These are phyloP conservation scores for Trichomalopsis sarcophagae DNA, from an alignment of 1,140 invertebrate genomes.

Conservation along the genomic window DNA sequence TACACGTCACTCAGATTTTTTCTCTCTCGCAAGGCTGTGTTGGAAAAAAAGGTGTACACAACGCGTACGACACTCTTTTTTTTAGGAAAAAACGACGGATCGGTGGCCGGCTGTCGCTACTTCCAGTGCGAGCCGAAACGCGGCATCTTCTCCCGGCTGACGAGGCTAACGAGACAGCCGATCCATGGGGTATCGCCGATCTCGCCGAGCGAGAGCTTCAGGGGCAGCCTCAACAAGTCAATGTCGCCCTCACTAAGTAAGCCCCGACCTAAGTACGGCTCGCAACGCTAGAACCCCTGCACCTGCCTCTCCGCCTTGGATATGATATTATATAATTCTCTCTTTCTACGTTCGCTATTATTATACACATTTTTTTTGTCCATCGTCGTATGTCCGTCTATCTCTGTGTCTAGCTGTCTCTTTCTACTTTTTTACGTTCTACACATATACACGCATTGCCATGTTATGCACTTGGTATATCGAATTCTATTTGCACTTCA, in stretches of 20 bases:
- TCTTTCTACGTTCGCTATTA: too few species aligned
- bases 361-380: neutral
- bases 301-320: neutral
- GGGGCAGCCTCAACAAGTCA: constrained; percentile 64
- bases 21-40: neutral
- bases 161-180: constrained; percentile 87
- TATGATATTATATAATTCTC: neutral
- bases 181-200: constrained; percentile 72
- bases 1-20: neutral
- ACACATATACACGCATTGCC: neutral
- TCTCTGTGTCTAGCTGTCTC: neutral
- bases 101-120: constrained; percentile 92
- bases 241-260: constrained; percentile 72
- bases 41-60: neutral
- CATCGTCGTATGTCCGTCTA: neutral
- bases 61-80: neutral
- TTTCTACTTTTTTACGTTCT: neutral
- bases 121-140: constrained; percentile 96
- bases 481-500: too few species aligned
- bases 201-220: constrained; percentile 62
- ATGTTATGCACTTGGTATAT: too few species aligned
- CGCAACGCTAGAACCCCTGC: neutral
- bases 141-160: constrained; percentile 94
- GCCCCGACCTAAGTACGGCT: constrained; percentile 56
- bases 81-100: constrained; percentile 97